phyloP scores from a whole-genome alignment of 2,888 invertebrate genomes.

The Machimus rusticus region DNA sequence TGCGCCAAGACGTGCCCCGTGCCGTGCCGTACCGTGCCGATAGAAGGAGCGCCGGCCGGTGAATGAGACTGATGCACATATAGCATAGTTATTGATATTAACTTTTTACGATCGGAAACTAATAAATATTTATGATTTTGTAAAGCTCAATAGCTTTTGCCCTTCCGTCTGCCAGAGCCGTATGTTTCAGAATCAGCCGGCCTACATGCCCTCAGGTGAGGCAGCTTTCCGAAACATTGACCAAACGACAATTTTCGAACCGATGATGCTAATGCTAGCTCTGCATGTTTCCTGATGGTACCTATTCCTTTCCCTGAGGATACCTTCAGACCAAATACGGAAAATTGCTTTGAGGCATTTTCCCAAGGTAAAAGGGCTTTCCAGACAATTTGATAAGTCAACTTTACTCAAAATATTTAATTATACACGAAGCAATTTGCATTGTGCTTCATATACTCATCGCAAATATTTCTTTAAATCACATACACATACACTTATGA shows the following conservation, averaged over 20 bases:
- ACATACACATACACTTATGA: no score
- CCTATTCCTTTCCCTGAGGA: neutral
- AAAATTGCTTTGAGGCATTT: neutral
- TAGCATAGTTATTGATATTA: constrained; percentile 44
- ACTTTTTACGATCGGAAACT: constrained; percentile 48
- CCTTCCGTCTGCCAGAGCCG: constrained; percentile 19
- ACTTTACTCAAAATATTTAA: neutral
- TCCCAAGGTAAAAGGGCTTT: neutral
- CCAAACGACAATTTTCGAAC: neutral
- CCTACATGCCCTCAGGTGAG: neutral
- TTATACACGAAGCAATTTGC: neutral
- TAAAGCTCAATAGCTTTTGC: constrained; percentile 44
- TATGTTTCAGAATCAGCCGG: neutral
- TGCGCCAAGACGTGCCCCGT: neutral
- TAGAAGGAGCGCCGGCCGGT: neutral
- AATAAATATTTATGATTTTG: constrained; percentile 48
- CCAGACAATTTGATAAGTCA: neutral
- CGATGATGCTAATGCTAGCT: neutral
- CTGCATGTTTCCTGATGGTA: neutral
- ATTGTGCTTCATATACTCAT: neutral
- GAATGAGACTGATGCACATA: constrained; percentile 7
- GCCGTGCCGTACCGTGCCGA: neutral
- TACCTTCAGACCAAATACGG: neutral
- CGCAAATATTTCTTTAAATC: no score
- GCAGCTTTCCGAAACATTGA: neutral